A percentile compares a stretch with the other conserved stretches of the same genome.
phyloP scores from a whole-genome alignment of 2,113 vertebrate species.

The Mellivora capensis region DNA sequence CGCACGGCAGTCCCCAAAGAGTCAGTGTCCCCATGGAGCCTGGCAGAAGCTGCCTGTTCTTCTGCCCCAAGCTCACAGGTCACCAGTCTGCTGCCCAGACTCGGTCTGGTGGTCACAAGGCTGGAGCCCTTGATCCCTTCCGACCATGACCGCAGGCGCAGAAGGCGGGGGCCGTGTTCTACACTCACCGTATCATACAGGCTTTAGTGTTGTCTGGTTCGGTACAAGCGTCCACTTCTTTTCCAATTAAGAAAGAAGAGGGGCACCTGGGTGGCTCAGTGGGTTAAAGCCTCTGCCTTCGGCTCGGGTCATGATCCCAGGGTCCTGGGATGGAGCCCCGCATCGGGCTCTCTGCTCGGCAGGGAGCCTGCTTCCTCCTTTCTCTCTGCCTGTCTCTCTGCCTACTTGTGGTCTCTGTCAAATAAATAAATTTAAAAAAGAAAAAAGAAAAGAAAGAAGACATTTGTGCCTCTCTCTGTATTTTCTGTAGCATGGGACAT shows the following conservation, averaged over 20 bases:
- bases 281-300: too few relatives aligned
- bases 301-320: too few relatives aligned
- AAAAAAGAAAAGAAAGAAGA: background rate
- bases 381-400: too few relatives aligned
- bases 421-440: too few relatives aligned
- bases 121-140: too few relatives aligned
- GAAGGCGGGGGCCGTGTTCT: accelerated
- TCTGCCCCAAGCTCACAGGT: background rate
- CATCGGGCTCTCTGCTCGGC: too few relatives aligned
- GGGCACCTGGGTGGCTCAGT: too few relatives aligned
- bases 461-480: background rate
- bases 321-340: too few relatives aligned
- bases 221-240: background rate
- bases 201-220: background rate
- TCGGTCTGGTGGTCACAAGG: accelerated
- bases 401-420: too few relatives aligned
- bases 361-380: too few relatives aligned
- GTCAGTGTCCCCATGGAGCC: background rate
- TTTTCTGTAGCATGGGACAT: background rate
- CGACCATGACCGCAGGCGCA: accelerated
- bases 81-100: background rate
- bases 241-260: background rate
- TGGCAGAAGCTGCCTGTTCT: accelerated
- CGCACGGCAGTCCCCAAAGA: too few relatives aligned
- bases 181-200: accelerated